Percentiles rank a stretch among this genome's conserved stretches.
Conservation (phyloP, 2,888 invertebrate genomes). For the Ceraclea dissimilis region DNA sequence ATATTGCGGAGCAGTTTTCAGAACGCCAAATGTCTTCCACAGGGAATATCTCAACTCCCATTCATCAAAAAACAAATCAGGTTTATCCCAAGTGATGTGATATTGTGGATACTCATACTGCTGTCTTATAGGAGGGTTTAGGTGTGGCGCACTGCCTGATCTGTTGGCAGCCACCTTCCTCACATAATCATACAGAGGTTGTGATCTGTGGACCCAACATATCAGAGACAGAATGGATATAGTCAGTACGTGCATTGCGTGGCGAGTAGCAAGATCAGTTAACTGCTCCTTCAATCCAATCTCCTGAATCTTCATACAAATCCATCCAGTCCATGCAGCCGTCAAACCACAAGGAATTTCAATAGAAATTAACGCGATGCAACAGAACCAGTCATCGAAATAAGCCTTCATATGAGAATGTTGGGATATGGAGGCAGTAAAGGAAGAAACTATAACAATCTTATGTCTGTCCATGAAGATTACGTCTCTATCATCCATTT, state of each 20-base stretch:
- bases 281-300: conserved; percentile 38
- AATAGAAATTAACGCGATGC: conserved; percentile 47
- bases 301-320: conserved; percentile 56
- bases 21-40: conserved; percentile 51
- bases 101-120: conserved; percentile 48
- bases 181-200: conserved; percentile 48
- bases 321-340: conserved; percentile 50
- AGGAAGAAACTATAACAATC: conserved; percentile 40
- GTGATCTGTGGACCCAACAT: conserved; percentile 54
- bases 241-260: conserved; percentile 53
- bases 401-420: conserved; percentile 44
- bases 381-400: conserved; percentile 46
- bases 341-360: conserved; percentile 57
- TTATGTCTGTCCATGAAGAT: conserved; percentile 44
- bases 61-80: conserved; percentile 56
- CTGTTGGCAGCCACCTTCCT: conserved; percentile 49
- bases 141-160: conserved; percentile 54
- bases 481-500: conserved; percentile 41
- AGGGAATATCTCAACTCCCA: conserved; percentile 58
- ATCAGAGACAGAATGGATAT: conserved; percentile 53
- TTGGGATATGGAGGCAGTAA: conserved; percentile 38
- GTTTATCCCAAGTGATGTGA: conserved; percentile 53
- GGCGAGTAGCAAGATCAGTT: conserved; percentile 34
- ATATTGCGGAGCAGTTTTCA: background rate
- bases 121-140: conserved; percentile 53